These are phyloP conservation scores for Pocillopora meandrina DNA, from an alignment of 92 coral and sea anemone species.

Conservation along the genomic window DNA sequence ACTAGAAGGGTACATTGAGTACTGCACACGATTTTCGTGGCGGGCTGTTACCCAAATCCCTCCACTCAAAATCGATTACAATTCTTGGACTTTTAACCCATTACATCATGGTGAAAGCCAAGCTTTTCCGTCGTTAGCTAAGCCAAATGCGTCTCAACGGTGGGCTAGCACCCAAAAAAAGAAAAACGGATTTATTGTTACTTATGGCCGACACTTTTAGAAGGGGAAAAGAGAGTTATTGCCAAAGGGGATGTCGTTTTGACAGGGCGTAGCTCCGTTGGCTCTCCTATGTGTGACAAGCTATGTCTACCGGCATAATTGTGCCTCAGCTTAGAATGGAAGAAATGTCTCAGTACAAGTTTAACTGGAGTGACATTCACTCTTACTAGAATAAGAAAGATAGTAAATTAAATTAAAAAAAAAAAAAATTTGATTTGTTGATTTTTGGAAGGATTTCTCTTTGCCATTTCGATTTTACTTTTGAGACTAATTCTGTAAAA, in stretches of 20 bases:
- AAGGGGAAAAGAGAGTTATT: conserved; percentile 20
- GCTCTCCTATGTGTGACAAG: no score
- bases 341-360: no score
- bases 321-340: no score
- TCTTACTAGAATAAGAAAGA: no score
- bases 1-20: conserved; percentile 2
- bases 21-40: conserved; percentile 26
- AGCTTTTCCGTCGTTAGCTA: not conserved
- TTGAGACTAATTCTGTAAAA: no score
- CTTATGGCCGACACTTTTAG: conserved; percentile 18
- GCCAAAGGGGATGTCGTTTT: conserved; percentile 17
- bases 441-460: no score
- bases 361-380: no score
- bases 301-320: no score
- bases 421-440: no score
- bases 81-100: not conserved
- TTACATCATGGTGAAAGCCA: conserved; percentile 4
- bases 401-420: no score
- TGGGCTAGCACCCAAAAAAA: not conserved
- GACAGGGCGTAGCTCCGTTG: no score
- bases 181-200: not conserved
- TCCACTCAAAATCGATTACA: conserved; percentile 7
- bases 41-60: conserved; percentile 22
- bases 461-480: no score
- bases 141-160: not conserved